Conservation (phyloP, 2,888 invertebrate genomes). For the Cataglyphis altisquamis region DNA sequence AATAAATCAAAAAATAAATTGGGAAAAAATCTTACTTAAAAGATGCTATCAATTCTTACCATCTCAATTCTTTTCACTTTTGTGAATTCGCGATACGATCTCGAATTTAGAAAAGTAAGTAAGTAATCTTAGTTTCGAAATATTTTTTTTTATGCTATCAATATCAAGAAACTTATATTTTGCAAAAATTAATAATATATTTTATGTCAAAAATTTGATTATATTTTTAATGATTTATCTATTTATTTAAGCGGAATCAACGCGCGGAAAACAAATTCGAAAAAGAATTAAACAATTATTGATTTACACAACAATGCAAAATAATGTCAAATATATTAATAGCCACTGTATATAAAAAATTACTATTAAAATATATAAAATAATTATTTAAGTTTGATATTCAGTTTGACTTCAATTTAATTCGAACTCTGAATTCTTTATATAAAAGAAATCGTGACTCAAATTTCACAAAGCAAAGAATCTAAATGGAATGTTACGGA, state of each 20-base stretch:
- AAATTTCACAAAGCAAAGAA: neutral
- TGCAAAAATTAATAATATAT: neutral
- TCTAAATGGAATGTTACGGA: neutral
- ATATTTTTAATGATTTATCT: neutral
- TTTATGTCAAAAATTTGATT: conserved; percentile 1
- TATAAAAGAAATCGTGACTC: neutral
- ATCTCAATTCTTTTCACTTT: neutral
- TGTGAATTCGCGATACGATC: neutral
- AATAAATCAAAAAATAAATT: conserved; percentile 14
- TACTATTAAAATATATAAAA: neutral
- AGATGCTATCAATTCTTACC: neutral
- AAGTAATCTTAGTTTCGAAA: neutral
- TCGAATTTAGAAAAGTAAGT: neutral
- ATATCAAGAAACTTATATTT: neutral
- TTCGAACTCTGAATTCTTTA: neutral
- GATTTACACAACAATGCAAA: neutral
- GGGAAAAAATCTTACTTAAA: neutral
- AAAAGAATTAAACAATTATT: neutral
- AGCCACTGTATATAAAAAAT: neutral
- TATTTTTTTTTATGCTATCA: neutral
- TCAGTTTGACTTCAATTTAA: neutral
- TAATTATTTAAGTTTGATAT: neutral
- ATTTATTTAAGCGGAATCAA: neutral
- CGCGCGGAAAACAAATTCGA: neutral
- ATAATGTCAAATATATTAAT: neutral